A percentile compares a stretch with the other conserved stretches of the same genome.
Conservation (phyloP, 2,113 vertebrate genomes). For the Lepus europaeus region DNA sequence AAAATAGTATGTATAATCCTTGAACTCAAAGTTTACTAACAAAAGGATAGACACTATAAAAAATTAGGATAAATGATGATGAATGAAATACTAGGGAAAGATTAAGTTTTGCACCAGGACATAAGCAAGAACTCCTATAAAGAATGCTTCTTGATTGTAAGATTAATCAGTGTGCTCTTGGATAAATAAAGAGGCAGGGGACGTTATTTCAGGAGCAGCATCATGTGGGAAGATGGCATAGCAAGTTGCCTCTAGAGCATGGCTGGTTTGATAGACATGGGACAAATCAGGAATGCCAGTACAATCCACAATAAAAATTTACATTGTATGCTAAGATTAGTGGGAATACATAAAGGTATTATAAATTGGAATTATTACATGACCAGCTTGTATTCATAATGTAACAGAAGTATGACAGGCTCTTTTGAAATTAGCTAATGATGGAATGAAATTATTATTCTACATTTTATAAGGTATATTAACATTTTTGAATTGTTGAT, state of each 20-base stretch:
- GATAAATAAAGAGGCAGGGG: neutral
- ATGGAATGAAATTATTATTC: neutral
- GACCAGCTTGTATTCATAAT: neutral
- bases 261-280: neutral
- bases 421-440: neutral
- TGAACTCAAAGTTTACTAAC: neutral
- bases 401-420: neutral
- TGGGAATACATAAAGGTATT: neutral
- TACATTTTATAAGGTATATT: neutral
- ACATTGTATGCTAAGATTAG: neutral
- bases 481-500: neutral
- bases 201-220: neutral
- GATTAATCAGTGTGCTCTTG: rapidly evolving
- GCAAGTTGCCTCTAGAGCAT: neutral
- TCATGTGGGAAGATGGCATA: neutral
- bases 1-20: neutral
- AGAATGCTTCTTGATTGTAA: neutral
- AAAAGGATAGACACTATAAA: neutral
- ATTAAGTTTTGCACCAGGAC: neutral
- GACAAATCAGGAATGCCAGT: neutral
- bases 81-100: neutral
- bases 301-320: neutral
- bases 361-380: neutral
- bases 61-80: neutral
- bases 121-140: neutral